Base-by-base conservation (phyloP, 2,888 invertebrate species). In the Agelastica alni region DNA sequence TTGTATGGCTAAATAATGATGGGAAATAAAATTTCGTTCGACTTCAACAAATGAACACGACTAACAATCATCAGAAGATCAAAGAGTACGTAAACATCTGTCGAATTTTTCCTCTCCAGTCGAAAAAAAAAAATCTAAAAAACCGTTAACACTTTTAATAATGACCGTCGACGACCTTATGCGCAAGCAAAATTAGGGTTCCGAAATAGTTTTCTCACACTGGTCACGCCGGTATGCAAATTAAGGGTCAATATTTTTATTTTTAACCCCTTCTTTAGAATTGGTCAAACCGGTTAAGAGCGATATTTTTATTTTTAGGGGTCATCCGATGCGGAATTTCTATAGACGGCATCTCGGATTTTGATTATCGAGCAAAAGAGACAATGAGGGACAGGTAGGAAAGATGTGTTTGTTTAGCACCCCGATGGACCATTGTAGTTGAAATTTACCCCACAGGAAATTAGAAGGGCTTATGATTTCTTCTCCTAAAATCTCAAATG, bases 171-270 rank as follows among this genome's bases (percentile, higher is more conserved):
- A n/a, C n/a, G n/a, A 52, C 53, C 51, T 49, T 51, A 55, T 57
- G 36, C 12, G 13, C 26, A 44, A 10, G 20, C 28, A 7, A 17
- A 34, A 34, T 44, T 44, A 51, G 32, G 42, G 26, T 42, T n/a
- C 44, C 28, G 10, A 12, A 43, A 56, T 47, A 51, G 46, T 22
- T 49, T 67, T 66, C 64, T 56, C 66, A 65, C 62, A 68, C 62
- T 73, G 74, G 74, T 74, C 74, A 73, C 64, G 65, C 73, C 61
- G 59, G 74, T 74, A 74, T 74, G 73, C 67, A 74, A 73, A 74
- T 74, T 49, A 70, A 61, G 72, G 74, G 74, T 74, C 74, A 74
- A 69, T 67, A 68, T 71, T 70, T 72, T 73, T 69, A 67, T 65
- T 63, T 61, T 54, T 56, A 63, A 62, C 58, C 66, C 64, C 63